Evolutionary conservation across 1,140 invertebrate species (phyloP).

Genomic region (Atta colombica): DNA sequence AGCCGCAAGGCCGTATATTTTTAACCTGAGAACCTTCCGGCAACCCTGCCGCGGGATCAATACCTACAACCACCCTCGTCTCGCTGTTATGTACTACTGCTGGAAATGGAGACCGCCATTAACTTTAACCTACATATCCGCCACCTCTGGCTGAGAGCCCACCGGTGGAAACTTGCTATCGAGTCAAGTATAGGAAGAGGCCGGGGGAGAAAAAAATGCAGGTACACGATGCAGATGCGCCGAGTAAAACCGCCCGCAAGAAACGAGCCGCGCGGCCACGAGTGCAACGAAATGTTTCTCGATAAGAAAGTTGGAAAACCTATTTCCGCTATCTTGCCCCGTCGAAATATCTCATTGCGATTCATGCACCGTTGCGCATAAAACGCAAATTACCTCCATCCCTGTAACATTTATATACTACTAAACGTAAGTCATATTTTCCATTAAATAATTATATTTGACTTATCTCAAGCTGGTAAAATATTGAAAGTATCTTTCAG

Average conservation of each 20-base stretch:
- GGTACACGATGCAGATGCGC: conserved; percentile 44
- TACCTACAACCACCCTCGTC: conserved; percentile 78
- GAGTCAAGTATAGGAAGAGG: conserved; percentile 53
- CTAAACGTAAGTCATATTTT: not conserved
- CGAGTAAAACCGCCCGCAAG: conserved; percentile 17
- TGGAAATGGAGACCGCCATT: conserved; percentile 66
- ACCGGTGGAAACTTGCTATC: conserved; percentile 51
- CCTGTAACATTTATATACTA: not conserved
- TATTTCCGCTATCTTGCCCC: conserved; percentile 19
- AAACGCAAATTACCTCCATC: not conserved
- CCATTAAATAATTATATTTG: conserved; percentile 21
- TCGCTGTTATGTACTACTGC: conserved; percentile 75
- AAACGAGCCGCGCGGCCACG: not conserved
- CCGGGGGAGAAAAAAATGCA: not conserved
- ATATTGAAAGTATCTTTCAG: not conserved
- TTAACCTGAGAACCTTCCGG: conserved; percentile 83
- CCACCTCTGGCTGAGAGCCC: conserved; percentile 23
- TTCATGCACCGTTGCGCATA: not conserved
- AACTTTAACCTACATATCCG: conserved; percentile 76
- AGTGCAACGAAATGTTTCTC: conserved; percentile 36
- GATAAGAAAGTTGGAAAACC: conserved; percentile 18
- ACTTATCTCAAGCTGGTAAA: not conserved
- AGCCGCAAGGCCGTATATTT: conserved; percentile 83
- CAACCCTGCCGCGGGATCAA: conserved; percentile 81
- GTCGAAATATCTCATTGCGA: conserved; percentile 35